These are phyloP conservation scores for Dione vanillae DNA, from an alignment of 2,888 invertebrate genomes.

Conservation along the genomic window DNA sequence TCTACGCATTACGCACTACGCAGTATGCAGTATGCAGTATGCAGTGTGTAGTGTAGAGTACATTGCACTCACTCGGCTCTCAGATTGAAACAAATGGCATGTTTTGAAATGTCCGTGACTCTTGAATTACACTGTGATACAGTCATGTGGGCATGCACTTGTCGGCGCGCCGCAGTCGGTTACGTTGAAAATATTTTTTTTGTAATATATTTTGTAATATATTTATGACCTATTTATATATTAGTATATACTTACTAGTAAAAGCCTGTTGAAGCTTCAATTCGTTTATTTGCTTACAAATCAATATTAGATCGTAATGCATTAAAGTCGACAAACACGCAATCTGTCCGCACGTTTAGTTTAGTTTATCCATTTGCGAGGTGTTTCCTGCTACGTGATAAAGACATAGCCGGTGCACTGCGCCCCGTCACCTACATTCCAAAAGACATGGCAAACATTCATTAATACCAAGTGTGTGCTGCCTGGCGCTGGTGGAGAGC, in stretches of 20 bases:
- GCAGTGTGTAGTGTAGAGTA: no score
- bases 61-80: background rate
- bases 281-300: background rate
- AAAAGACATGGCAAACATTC: slow-evolving; percentile 18
- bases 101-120: background rate
- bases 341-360: no score
- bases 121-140: background rate
- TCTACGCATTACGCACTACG: background rate
- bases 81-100: background rate
- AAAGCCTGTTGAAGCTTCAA: background rate
- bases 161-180: no score
- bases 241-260: no score
- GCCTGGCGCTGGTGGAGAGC: no score
- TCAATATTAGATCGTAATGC: background rate
- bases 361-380: background rate
- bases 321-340: background rate
- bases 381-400: background rate
- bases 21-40: no score
- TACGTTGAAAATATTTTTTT: no score
- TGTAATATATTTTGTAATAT: no score
- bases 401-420: background rate
- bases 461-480: slow-evolving; percentile 13
- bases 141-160: background rate
- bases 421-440: slow-evolving; percentile 15
- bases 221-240: no score